Percentiles rank a stretch among this genome's conserved stretches.
phyloP scores from a whole-genome alignment of 2,888 invertebrate species.

The Trisateles emortualis region DNA sequence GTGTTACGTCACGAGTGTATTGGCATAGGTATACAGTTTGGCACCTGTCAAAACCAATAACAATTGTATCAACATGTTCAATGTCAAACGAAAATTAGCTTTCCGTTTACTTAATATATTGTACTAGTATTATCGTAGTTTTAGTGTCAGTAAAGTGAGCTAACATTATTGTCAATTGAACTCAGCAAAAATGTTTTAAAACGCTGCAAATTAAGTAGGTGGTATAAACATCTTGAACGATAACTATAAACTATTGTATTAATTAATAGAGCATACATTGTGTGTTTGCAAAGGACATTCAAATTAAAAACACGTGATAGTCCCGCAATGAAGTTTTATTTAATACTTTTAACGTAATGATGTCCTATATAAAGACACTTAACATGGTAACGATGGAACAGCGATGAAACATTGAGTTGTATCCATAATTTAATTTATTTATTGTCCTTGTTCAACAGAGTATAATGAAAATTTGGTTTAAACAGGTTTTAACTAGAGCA shows the following conservation, averaged over 20 bases:
- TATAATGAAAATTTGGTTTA: constrained; percentile 31
- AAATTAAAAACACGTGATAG: constrained; percentile 28
- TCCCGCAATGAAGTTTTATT: constrained; percentile 21
- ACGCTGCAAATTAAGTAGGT: constrained; percentile 37
- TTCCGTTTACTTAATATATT: constrained; percentile 9
- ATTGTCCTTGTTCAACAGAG: constrained; percentile 48
- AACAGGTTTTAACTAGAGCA: constrained; percentile 28
- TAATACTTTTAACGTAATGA: constrained; percentile 16
- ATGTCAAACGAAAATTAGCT: constrained; percentile 46
- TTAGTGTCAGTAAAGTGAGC: neutral
- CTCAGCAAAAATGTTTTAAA: constrained; percentile 30
- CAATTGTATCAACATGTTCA: constrained; percentile 60
- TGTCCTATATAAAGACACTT: constrained; percentile 14
- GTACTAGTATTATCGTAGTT: neutral
- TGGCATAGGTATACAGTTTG: constrained; percentile 13
- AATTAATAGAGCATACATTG: constrained; percentile 23
- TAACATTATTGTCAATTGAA: neutral
- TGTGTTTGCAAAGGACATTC: constrained; percentile 7
- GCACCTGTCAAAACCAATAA: constrained; percentile 39
- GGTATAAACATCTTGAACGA: constrained; percentile 33
- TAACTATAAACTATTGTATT: constrained; percentile 18
- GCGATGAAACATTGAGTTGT: constrained; percentile 29
- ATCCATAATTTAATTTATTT: constrained; percentile 46
- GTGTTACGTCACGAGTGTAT: constrained; percentile 23
- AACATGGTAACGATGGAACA: constrained; percentile 28